Evolutionary conservation across 2,113 vertebrate genomes (phyloP), one percentile per base, ranked within the genome.

Genomic region (Cygnus buccinator): DNA sequence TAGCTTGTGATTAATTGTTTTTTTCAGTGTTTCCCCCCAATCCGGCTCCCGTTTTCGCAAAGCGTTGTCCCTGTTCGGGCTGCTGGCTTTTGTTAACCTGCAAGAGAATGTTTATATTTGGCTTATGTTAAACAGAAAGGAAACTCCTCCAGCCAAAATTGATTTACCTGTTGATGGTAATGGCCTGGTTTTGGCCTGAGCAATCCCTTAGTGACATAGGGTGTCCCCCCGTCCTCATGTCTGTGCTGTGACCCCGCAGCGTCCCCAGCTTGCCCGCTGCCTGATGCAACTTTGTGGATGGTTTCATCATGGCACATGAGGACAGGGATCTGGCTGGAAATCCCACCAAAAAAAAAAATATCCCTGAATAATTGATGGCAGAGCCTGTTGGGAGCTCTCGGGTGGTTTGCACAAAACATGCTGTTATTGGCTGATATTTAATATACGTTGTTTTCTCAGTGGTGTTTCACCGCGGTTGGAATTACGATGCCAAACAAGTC

Each of bases 31-130:
- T 13, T 9, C 20, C n/a, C 16, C 21, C 2, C 5, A 29, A 57
- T 78, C 81, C 16, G 0, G 16, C 44, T 84, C n/a, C 21, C 25
- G 23, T 63, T 84, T 65, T 80, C 44, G 35, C 29, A 6, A 31
- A 61, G 77, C 16, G 3, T 81, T 73, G 46, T 87, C 83, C 77
- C 70, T 80, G 9, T 87, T 80, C 7, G 52, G 58, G 73, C 71
- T 96, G n/a, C 89, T 95, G 89, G 73, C 72, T 96, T 94, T 90
- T 93, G 91, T 96, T 95, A 95, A 89, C 52, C 58, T 93, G 37
- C 25, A 43, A 79, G 62, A 66, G 61, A 58, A 8, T 65, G 83
- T 90, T 94, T 93, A 73, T 1, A 0, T 17, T 92, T 83, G 70
- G 59, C 44, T 95, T 91, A 82, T 58, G 62, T 84, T 89, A 89